A percentile compares a stretch with the other conserved stretches of the same genome.
Evolutionary conservation across 2,888 invertebrate species (phyloP).

Genomic region (Listrodromus nycthemerus): DNA sequence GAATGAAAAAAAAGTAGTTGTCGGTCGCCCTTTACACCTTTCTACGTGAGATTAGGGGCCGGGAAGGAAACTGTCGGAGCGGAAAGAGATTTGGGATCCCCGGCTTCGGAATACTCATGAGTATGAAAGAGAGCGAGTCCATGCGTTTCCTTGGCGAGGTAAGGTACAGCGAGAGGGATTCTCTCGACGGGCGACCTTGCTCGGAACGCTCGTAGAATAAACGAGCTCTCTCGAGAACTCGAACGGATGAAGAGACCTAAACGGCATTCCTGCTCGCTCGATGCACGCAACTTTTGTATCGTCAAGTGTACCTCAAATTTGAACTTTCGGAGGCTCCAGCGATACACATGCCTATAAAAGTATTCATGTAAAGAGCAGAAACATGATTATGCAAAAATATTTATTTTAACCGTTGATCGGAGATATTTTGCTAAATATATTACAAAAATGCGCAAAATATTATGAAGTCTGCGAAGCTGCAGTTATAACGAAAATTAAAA

Average conservation of each 20-base stretch:
- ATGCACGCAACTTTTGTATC: conserved; percentile 19
- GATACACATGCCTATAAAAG: too few relatives aligned
- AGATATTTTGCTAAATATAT: too few relatives aligned
- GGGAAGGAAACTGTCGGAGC: conserved; percentile 43
- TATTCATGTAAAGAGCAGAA: too few relatives aligned
- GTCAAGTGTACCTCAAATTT: conserved; percentile 5
- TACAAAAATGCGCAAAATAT: too few relatives aligned
- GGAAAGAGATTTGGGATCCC: conserved; percentile 62
- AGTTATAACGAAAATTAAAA: too few relatives aligned
- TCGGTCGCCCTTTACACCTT: conserved; percentile 47
- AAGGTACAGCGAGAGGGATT: conserved; percentile 13
- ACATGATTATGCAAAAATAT: neutral
- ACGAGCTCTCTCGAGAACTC: conserved; percentile 39
- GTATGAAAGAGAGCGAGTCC: conserved; percentile 1
- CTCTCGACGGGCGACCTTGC: conserved; percentile 66
- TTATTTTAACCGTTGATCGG: too few relatives aligned
- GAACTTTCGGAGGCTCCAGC: neutral
- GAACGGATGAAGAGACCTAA: conserved; percentile 23
- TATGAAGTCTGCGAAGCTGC: too few relatives aligned
- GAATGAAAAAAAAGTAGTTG: conserved; percentile 38
- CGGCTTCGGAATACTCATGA: conserved; percentile 48
- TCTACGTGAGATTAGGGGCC: conserved; percentile 33
- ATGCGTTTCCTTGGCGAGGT: neutral
- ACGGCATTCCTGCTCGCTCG: conserved; percentile 45
- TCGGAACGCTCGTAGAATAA: conserved; percentile 68